Base-by-base conservation (phyloP, 2,888 invertebrate species). In the Neuroscelio doddi region DNA sequence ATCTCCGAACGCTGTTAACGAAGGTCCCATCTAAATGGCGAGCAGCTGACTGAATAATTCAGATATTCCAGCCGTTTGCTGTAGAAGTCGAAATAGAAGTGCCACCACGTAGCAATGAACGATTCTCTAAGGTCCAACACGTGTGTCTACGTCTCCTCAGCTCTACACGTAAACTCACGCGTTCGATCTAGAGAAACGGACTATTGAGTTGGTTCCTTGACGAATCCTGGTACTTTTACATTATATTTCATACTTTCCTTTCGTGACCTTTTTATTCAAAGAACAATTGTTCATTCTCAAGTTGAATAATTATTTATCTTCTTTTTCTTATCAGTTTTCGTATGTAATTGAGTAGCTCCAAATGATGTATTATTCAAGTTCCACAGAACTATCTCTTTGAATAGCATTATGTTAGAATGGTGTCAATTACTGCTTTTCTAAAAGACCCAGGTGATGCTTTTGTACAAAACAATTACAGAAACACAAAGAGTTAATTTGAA, bases 161-260 rank as follows among this genome's bases (percentile, higher is more conserved):
- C 75, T 68, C 74, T 79, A 81, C 80, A 84, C 84, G 84, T 83
- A 84, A 83, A 84, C 84, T 84, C 83, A 84, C 81, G 84, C 80
- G 84, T 84, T 84, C 84, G 84, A 84, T 84, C 78, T 81, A 83
- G 81, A 84, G 81, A 71, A 67, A 64, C 64, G 69, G 39, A 34
- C 53, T 32, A 27, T 34, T 47, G 26, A 9, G 38, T 36, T 34
- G 29, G 17, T n/a, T 52, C 29, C 50, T 55, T 1, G 3, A 34
- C 10, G 17, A 49, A 17, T 36, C 34, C 41, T 14, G 17, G 30
- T 7, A 7, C 15, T 34, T 32, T 41, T 39, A 27, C 12, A 24
- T 10, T 27, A 5, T 36, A 32, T 34, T 15, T 14, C 26, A 8
- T 26, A n/a, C n/a, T n/a, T n/a, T n/a, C n/a, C n/a, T n/a, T n/a